Percentiles rank a stretch among this genome's conserved stretches.
Evolutionary conservation across 2,113 vertebrate genomes (phyloP).

Genomic region (Ivindomyrus marchei): DNA sequence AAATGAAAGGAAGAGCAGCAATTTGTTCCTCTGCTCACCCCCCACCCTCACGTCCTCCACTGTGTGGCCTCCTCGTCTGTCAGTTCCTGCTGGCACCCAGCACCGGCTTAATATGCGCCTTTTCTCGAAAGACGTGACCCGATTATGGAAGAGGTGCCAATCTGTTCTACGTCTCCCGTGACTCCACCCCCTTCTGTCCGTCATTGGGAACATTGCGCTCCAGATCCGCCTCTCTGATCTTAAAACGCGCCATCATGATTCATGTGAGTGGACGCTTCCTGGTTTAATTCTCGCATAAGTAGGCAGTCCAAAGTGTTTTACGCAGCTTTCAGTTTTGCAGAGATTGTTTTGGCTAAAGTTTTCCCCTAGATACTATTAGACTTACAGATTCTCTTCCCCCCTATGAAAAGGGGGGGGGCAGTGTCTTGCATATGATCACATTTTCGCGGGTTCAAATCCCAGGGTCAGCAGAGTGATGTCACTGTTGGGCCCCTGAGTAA

Average conservation of each 20-base stretch:
- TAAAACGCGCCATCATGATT: neutral
- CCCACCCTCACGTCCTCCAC: neutral
- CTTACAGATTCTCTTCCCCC: neutral
- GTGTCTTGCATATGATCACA: neutral
- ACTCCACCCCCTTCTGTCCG: neutral
- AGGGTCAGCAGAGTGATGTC: neutral
- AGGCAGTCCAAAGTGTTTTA: neutral
- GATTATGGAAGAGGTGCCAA: neutral
- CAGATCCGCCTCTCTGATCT: neutral
- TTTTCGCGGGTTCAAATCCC: neutral
- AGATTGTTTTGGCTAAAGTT: neutral
- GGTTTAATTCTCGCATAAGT: neutral
- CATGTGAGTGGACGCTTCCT: neutral
- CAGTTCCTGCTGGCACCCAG: neutral
- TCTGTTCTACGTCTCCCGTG: neutral
- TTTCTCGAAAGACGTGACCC: neutral
- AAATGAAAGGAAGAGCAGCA: neutral
- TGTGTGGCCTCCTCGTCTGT: neutral
- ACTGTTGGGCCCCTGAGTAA: neutral
- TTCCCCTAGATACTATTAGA: neutral
- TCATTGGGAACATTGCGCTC: neutral
- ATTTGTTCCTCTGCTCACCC: neutral
- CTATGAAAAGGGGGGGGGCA: neutral
- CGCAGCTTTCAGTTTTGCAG: neutral
- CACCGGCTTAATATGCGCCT: neutral